Base-by-base conservation (phyloP, 2,113 vertebrate species). In the Erpornis zantholeuca region DNA sequence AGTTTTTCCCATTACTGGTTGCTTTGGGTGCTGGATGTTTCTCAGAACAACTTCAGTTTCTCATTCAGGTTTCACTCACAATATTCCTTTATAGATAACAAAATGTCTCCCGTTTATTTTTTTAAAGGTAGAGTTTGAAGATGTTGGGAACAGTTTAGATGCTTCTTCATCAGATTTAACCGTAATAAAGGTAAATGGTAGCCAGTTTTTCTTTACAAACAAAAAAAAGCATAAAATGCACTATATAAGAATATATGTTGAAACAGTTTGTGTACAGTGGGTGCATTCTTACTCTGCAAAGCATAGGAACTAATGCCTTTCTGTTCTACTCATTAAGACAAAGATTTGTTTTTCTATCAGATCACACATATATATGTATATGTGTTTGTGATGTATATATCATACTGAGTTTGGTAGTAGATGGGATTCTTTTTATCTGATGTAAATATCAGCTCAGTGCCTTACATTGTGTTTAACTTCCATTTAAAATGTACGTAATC, bases 71-170 rank as follows among this genome's bases (percentile, higher is more conserved):
- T 71, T 88, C 7, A 28, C 47, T 94, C 13, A 19, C 11, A 28
- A 9, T 60, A 24, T 80, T 86, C 31, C 22, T 29, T 38, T 33
- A 9, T 60, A 63, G 56, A 36, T 94, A 81, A 87, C 63, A 47
- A 68, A 57, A 12, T 60, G 6, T 82, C 10, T 87, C 53, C 15
- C 9, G 0, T 90, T 92, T 92, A 10, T 22, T 92, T 78, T 78
- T 95, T 92, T 86, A 73, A 98, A 97, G 98, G 97, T 97, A 52
- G 96, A 98, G 24, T 86, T 95, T 28, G 97, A 98, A 82, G 96
- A 96, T 60, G 90, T 90, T 21, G 95, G 96, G 77, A 97, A 92
- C 87, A 88, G 89, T 94, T 66, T 97, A 88, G 97, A 97, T 86
- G 81, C 96, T 86, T 25, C 97, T 40, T 92, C 97, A 3, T 54